Evolutionary conservation across 1,140 invertebrate species (phyloP).

Genomic region (Nylanderia fulva): DNA sequence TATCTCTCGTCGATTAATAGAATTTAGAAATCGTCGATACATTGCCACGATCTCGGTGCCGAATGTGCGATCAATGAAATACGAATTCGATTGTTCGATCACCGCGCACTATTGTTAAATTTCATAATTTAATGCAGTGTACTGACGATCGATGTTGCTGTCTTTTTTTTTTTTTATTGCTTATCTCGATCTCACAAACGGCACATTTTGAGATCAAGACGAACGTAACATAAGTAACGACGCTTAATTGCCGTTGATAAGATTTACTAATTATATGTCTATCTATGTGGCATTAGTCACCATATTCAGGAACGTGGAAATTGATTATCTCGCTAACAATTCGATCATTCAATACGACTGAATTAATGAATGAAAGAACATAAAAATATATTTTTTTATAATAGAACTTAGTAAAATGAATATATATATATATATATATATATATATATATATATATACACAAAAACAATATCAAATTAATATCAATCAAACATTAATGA

Average conservation of each 20-base stretch:
- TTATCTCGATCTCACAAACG: slow-evolving; percentile 45
- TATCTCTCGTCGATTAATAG: slow-evolving; percentile 64
- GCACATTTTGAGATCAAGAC: slow-evolving; percentile 52
- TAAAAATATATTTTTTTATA: neutral
- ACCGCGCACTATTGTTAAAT: neutral
- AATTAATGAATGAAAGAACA: neutral
- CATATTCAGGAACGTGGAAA: slow-evolving; percentile 76
- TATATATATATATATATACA: neutral
- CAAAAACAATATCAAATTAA: neutral
- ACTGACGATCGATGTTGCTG: neutral
- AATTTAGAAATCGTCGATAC: slow-evolving; percentile 56
- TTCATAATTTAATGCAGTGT: slow-evolving; percentile 16
- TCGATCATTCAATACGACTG: neutral
- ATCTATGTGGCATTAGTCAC: slow-evolving; percentile 67
- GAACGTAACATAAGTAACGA: slow-evolving; percentile 51
- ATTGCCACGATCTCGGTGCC: slow-evolving; percentile 65
- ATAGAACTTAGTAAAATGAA: neutral
- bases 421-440: neutral
- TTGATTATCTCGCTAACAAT: neutral
- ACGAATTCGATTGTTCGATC: neutral
- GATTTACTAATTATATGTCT: slow-evolving; percentile 69
- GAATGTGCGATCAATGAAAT: slow-evolving; percentile 42
- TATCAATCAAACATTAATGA: neutral
- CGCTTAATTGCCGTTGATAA: slow-evolving; percentile 65
- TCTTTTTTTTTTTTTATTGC: slow-evolving; percentile 15